phyloP scores from a whole-genome alignment of 2,113 vertebrate genomes.

The Sporophila hypoxantha region DNA sequence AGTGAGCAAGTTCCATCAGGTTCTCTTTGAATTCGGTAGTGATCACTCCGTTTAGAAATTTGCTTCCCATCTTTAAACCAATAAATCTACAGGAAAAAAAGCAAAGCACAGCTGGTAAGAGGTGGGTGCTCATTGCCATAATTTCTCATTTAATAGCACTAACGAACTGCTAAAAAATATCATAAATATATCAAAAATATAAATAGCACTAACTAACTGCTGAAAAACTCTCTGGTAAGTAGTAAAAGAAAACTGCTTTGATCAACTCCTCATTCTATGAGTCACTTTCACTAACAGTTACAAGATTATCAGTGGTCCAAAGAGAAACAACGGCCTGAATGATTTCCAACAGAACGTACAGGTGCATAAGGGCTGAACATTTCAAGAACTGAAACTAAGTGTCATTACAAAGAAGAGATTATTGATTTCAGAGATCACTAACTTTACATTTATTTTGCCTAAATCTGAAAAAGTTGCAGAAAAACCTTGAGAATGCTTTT shows the following conservation, averaged over 20 bases:
- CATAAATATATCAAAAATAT: too few species aligned
- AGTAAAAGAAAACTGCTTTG: background rate
- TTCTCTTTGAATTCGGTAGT: slow-evolving; percentile 89
- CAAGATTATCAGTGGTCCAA: background rate
- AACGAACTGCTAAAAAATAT: background rate
- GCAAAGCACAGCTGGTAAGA: background rate
- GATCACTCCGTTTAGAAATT: slow-evolving; percentile 92
- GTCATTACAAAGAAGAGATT: background rate
- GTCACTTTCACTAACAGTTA: background rate
- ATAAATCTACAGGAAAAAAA: slow-evolving; percentile 78
- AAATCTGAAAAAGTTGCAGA: background rate
- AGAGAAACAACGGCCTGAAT: background rate
- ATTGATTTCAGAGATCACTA: background rate
- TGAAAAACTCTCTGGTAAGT: background rate
- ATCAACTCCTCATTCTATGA: background rate
- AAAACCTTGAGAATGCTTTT: background rate
- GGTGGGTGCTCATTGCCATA: background rate
- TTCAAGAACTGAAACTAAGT: background rate
- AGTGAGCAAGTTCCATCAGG: slow-evolving; percentile 89
- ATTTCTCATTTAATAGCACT: background rate
- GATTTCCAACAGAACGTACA: background rate
- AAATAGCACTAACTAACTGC: background rate
- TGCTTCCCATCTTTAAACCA: slow-evolving; percentile 99
- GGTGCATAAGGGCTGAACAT: background rate
- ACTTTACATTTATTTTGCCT: background rate